These are phyloP conservation scores for Cathartes aura DNA, from an alignment of 2,113 vertebrate species.

Conservation along the genomic window DNA sequence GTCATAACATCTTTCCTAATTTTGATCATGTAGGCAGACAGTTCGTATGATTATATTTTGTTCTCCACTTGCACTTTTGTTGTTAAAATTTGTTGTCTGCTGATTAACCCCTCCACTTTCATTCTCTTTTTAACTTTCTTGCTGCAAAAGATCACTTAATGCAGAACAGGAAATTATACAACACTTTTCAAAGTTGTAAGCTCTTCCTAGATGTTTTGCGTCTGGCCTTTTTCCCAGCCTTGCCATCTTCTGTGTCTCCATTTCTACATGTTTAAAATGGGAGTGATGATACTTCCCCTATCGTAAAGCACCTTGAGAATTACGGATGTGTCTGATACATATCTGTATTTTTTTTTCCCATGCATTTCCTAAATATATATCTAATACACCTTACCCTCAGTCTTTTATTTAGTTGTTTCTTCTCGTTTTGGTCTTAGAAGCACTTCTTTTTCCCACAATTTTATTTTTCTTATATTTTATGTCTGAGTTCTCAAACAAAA, in stretches of 20 bases:
- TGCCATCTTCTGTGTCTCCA: neutral
- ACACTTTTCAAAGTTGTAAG: neutral
- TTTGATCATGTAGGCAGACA: neutral
- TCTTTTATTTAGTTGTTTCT: neutral
- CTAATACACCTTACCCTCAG: neutral
- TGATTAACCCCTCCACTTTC: neutral
- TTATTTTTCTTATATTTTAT: neutral
- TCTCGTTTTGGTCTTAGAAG: neutral
- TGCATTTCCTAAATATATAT: neutral
- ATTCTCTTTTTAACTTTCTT: neutral
- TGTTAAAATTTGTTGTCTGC: neutral
- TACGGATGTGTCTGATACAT: neutral
- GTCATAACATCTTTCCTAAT: neutral
- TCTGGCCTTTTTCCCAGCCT: neutral
- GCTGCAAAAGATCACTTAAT: neutral
- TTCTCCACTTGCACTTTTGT: neutral
- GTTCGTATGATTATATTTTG: neutral
- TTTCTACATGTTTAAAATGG: neutral
- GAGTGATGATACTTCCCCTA: neutral
- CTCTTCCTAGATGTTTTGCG: neutral
- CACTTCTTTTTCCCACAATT: neutral
- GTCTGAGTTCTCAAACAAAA: neutral
- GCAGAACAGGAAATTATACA: neutral
- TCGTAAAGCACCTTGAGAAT: neutral
- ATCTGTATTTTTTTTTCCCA: neutral